Evolutionary conservation across 2,888 invertebrate genomes (phyloP).

Genomic region (Rhagonycha lutea): DNA sequence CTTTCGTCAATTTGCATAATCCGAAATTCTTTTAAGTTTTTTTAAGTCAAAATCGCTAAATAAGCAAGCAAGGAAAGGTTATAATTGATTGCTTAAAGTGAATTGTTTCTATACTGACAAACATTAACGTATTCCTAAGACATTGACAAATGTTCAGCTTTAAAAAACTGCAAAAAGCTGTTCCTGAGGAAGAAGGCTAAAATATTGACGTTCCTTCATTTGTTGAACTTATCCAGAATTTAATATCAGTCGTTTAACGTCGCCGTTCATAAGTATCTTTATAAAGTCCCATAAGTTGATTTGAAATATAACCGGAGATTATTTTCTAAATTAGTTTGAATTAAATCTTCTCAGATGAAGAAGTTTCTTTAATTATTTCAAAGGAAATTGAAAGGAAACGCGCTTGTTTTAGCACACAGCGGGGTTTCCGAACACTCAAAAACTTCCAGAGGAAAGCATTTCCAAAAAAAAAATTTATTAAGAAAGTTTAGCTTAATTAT

Average conservation of each 20-base stretch:
- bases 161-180: constrained; percentile 21
- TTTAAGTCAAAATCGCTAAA: constrained; percentile 5
- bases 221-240: constrained; percentile 10
- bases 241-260: constrained; percentile 17
- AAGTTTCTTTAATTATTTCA: constrained; percentile 6
- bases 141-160: constrained; percentile 32
- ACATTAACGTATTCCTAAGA: constrained; percentile 29
- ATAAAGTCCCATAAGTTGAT: constrained; percentile 9
- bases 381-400: constrained; percentile 3
- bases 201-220: constrained; percentile 18
- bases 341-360: constrained; percentile 12
- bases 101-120: constrained; percentile 35
- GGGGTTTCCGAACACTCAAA: background rate
- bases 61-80: constrained; percentile 5
- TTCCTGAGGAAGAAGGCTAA: constrained; percentile 18
- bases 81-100: constrained; percentile 28
- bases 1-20: background rate
- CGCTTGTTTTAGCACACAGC: background rate
- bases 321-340: constrained; percentile 14
- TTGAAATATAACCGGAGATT: constrained; percentile 14
- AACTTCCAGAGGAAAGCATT: background rate
- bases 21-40: background rate
- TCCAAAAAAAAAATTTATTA: background rate
- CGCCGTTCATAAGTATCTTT: constrained; percentile 6
- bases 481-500: background rate